Percentiles rank a stretch among this genome's conserved stretches.
phyloP scores from a whole-genome alignment of 2,888 invertebrate species.

The Mesochorus sp. region DNA sequence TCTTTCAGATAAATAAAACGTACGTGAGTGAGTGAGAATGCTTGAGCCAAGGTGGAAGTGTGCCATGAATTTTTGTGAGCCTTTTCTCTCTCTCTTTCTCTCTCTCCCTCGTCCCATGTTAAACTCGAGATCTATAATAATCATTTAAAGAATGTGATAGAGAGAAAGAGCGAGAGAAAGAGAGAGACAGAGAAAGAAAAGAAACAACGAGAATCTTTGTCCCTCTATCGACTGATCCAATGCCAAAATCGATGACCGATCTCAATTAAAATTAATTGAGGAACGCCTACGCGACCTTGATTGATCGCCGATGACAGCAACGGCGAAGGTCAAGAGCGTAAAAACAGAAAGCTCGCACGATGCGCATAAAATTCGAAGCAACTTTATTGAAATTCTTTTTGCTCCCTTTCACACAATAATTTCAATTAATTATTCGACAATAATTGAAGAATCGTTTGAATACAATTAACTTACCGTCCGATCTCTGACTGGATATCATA shows the following conservation, averaged over 20 bases:
- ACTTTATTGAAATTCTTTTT: too few species aligned
- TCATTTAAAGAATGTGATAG: background rate
- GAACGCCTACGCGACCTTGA: conserved; percentile 66
- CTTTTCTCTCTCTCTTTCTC: background rate
- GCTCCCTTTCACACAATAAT: too few species aligned
- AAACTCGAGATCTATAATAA: background rate
- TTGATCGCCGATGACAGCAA: conserved; percentile 51
- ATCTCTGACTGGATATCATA: conserved; percentile 95
- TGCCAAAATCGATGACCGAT: conserved; percentile 67
- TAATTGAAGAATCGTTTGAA: conserved; percentile 22
- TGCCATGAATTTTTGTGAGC: conserved; percentile 28
- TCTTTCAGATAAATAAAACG: too few species aligned
- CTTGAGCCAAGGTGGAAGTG: conserved; percentile 3
- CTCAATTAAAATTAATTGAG: conserved; percentile 69
- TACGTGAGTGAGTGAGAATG: background rate
- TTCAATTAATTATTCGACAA: background rate
- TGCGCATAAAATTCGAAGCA: conserved; percentile 23
- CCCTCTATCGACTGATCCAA: conserved; percentile 42
- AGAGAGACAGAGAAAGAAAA: background rate
- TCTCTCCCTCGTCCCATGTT: background rate
- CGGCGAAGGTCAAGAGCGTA: conserved; percentile 9
- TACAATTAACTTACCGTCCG: conserved; percentile 90
- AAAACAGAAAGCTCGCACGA: conserved; percentile 31
- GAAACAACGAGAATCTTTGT: conserved; percentile 44
- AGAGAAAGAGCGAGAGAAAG: background rate